Base-by-base conservation (phyloP, 2,888 invertebrate species). In the Epinotia ramella region DNA sequence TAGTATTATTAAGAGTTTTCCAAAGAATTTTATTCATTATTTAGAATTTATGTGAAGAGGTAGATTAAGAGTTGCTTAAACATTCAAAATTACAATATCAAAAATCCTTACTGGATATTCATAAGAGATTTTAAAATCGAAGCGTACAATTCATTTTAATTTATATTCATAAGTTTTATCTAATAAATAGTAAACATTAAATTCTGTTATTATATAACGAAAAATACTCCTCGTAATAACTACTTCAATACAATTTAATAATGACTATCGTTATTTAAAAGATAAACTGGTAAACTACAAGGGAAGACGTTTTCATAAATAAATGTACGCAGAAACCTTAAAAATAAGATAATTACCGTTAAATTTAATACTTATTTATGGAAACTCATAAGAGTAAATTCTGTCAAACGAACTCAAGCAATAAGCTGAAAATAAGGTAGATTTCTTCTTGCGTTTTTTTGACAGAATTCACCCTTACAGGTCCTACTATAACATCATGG, bases 41-140 rank as follows among this genome's bases (percentile, higher is more conserved):
- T 84, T 85, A 83, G 81, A 82, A 85, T 84, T 82, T 84, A 75
- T 82, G 80, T 81, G 81, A 84, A 88, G 91, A 92, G 91, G 91
- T 92, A 91, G 90, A 80, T 87, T 76, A 77, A 82, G 84, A 86
- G 81, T 83, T 73, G 81, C 77, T 78, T 80, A 79, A 73, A 79
- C 78, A 78, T 81, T 81, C 73, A 79, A 78, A 81, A 82, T 86
- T 88, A 90, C 87, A 86, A 84, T 80, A 84, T 84, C 83, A 85
- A 84, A 84, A 76, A 84, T 80, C 81, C 87, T 86, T 88, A 87
- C 68, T 77, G 80, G 82, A 84, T 88, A 88, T 84, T 92, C 93
- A 92, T 92, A 92, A 92, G 92, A 91, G 87, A 87, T 83, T 83
- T 86, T 84, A 87, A 87, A 88, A 86, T 89, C 85, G 86, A 90